These are phyloP conservation scores for Macroglossus sobrinus DNA, from an alignment of 2,113 vertebrate genomes.

Conservation along the genomic window DNA sequence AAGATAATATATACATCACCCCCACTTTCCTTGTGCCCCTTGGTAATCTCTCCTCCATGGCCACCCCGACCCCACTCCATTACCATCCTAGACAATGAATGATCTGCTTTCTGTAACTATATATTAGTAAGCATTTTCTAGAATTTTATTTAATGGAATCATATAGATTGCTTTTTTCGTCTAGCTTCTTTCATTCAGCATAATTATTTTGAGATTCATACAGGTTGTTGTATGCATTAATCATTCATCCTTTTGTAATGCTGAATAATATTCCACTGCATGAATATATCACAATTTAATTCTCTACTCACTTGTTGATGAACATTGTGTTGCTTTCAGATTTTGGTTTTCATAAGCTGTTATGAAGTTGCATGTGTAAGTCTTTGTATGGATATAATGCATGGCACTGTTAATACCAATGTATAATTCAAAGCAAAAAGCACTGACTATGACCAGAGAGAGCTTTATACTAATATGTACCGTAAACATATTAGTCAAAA, in stretches of 20 bases:
- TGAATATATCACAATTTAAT: not conserved
- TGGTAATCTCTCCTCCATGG: not conserved
- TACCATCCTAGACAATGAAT: not conserved
- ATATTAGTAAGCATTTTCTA: not conserved
- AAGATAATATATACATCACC: not conserved
- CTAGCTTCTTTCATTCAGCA: not conserved
- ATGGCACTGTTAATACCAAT: not conserved
- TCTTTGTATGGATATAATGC: not conserved
- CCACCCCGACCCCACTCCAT: not conserved
- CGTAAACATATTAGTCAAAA: not conserved
- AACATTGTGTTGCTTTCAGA: not conserved
- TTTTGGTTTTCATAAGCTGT: not conserved
- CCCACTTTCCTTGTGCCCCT: not conserved
- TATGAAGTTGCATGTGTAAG: not conserved
- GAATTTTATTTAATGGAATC: not conserved
- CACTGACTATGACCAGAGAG: not conserved
- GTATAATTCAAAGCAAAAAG: constrained; percentile 17
- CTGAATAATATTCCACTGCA: not conserved
- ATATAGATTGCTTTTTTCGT: not conserved
- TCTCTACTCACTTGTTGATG: not conserved
- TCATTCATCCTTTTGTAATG: not conserved
- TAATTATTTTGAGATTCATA: not conserved
- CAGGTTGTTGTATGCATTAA: not conserved
- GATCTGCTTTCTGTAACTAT: not conserved
- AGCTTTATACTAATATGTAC: not conserved